Evolutionary conservation across 1,140 invertebrate genomes (phyloP).

Genomic region (Diachasma alloeum): DNA sequence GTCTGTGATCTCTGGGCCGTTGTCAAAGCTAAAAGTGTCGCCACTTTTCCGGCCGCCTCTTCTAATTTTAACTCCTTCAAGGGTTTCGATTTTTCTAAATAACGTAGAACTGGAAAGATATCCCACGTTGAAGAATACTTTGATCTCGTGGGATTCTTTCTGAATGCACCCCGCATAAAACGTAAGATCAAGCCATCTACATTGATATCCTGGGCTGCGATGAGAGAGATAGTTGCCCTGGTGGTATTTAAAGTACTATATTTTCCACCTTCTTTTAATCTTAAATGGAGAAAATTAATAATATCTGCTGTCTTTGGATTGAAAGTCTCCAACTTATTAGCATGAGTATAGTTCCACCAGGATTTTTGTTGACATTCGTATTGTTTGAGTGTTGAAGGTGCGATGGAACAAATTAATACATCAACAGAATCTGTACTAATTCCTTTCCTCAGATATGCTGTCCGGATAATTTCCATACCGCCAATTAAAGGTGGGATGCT

Average conservation of each 20-base stretch:
- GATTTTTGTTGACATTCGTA: neutral
- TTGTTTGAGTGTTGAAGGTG: neutral
- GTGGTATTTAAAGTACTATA: too few relatives aligned
- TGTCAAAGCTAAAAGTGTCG: neutral
- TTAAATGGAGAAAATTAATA: too few relatives aligned
- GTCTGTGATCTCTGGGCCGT: constrained; percentile 30
- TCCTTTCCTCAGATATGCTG: neutral
- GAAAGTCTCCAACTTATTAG: too few relatives aligned
- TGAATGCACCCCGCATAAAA: constrained; percentile 9
- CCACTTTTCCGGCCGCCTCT: constrained; percentile 19
- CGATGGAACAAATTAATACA: neutral
- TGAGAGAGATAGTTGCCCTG: too few relatives aligned
- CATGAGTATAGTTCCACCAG: too few relatives aligned
- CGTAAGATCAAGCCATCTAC: too few relatives aligned
- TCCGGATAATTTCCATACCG: neutral
- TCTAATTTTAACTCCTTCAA: neutral
- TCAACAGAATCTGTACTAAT: neutral
- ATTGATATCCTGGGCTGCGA: too few relatives aligned
- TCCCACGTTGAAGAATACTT: constrained; percentile 20
- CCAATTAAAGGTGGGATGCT: neutral
- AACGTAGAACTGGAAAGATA: neutral
- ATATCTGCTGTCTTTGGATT: too few relatives aligned
- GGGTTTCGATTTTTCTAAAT: neutral
- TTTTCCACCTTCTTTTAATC: too few relatives aligned
- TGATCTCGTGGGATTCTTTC: constrained; percentile 8